phyloP scores from a whole-genome alignment of 2,888 invertebrate species.

The Plutella xylostella region DNA sequence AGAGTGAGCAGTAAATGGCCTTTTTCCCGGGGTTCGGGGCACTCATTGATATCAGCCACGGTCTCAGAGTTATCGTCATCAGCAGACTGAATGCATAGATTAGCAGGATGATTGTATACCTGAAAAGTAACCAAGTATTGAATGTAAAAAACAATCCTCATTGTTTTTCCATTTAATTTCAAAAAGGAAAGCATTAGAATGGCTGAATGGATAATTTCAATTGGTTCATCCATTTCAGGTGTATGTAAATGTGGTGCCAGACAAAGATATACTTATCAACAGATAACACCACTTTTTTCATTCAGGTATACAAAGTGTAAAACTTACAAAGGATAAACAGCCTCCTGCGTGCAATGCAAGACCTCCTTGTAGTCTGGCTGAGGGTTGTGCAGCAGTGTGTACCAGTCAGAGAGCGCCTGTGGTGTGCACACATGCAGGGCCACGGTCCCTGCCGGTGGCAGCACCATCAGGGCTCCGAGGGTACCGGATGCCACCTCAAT shows the following conservation, averaged over 20 bases:
- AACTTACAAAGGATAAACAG: conserved; percentile 95
- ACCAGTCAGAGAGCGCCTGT: conserved; percentile 92
- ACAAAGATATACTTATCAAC: too few relatives aligned
- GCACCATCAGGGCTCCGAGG: conserved; percentile 80
- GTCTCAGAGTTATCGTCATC: conserved; percentile 83
- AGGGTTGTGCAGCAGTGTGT: conserved; percentile 94
- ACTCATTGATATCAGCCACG: conserved; percentile 76
- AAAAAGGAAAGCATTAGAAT: too few relatives aligned
- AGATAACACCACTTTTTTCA: neutral
- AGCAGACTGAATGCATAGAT: conserved; percentile 88
- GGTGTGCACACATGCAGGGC: conserved; percentile 83
- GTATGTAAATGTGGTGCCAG: too few relatives aligned
- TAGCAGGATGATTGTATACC: conserved; percentile 92
- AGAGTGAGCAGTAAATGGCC: conserved; percentile 93
- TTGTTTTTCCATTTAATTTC: too few relatives aligned
- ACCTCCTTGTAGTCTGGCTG: conserved; percentile 90
- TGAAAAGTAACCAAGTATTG: conserved; percentile 59
- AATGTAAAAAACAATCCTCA: neutral
- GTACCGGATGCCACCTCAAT: conserved; percentile 84
- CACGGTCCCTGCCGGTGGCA: conserved; percentile 85
- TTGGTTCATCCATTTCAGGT: too few relatives aligned
- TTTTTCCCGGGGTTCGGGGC: conserved; percentile 77
- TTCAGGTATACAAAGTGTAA: neutral
- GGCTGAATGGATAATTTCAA: too few relatives aligned
- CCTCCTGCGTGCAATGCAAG: conserved; percentile 96